These are phyloP conservation scores for Fissipunctia ypsillon DNA, from an alignment of 2,888 invertebrate genomes.

Conservation along the genomic window DNA sequence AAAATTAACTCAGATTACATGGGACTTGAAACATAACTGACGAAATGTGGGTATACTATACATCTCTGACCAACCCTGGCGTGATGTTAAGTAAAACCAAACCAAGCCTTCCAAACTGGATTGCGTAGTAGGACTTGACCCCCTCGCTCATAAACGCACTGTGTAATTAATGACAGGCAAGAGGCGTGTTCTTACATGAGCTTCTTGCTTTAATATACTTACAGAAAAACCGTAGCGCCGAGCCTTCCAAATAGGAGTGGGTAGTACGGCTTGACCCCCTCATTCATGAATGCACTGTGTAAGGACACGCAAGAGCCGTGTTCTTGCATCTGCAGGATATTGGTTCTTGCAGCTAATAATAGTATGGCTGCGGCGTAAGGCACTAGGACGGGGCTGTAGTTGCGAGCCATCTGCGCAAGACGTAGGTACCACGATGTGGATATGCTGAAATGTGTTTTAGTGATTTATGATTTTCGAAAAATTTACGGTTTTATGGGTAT, in stretches of 20 bases:
- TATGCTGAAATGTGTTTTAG: conserved; percentile 82
- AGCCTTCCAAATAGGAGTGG: conserved; percentile 88
- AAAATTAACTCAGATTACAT: not conserved
- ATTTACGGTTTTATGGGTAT: no score
- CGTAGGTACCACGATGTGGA: conserved; percentile 90
- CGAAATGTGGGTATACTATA: not conserved
- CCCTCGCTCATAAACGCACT: conserved; percentile 90
- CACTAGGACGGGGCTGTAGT: conserved; percentile 92
- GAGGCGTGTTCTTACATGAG: conserved; percentile 70
- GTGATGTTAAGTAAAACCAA: not conserved
- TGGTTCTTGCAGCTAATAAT: conserved; percentile 90
- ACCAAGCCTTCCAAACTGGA: conserved; percentile 87
- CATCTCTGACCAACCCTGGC: not conserved
- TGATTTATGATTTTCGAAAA: not conserved
- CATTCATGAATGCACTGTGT: conserved; percentile 91
- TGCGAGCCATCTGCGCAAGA: conserved; percentile 92
- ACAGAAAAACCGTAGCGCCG: conserved; percentile 85
- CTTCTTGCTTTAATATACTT: no score
- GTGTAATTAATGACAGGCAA: conserved; percentile 89
- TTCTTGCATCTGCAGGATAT: conserved; percentile 71
- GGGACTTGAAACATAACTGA: not conserved
- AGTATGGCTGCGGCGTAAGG: conserved; percentile 92
- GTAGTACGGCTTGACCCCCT: conserved; percentile 90
- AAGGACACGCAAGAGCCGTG: conserved; percentile 82
- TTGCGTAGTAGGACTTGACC: conserved; percentile 90